A percentile compares a stretch with the other conserved stretches of the same genome.
phyloP scores from a whole-genome alignment of 37 sponge, comb jelly and placozoan genomes.

The Oscarella lobularis region DNA sequence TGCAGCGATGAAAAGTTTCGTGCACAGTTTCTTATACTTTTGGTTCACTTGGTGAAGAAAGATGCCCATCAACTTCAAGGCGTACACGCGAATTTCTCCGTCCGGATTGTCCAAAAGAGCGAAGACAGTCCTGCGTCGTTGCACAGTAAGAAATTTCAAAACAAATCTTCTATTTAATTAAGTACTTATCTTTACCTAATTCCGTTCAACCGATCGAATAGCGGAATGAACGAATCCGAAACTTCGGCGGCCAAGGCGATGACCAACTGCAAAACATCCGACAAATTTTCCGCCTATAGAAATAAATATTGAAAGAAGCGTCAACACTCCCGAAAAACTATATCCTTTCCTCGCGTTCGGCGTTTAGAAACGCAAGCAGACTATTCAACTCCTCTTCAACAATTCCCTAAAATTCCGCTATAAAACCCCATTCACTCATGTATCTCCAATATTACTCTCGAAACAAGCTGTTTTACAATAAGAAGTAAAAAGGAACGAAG shows the following conservation, averaged over 20 bases:
- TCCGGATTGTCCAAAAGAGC: neutral
- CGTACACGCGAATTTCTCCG: neutral
- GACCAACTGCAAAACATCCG: conserved; percentile 39
- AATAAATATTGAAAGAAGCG: neutral
- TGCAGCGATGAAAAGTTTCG: too few relatives aligned
- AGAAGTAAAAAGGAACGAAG: conserved; percentile 44
- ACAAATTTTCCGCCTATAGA: conserved; percentile 45
- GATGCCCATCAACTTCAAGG: neutral
- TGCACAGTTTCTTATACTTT: too few relatives aligned
- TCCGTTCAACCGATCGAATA: conserved; percentile 25
- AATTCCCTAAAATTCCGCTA: conserved; percentile 17
- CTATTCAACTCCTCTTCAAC: conserved; percentile 30
- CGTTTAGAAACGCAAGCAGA: conserved; percentile 34
- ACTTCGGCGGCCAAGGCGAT: conserved; percentile 20
- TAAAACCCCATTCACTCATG: neutral
- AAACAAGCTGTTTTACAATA: conserved; percentile 41
- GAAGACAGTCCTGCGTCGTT: neutral
- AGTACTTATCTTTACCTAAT: conserved; percentile 4
- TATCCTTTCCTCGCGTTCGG: conserved; percentile 31
- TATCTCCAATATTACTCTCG: conserved; percentile 15
- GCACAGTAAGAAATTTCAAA: too few relatives aligned
- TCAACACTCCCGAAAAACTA: neutral
- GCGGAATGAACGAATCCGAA: conserved; percentile 12
- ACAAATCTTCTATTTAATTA: too few relatives aligned
- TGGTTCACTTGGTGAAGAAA: conserved; percentile 4